Evolutionary conservation across 2,113 vertebrate species (phyloP).

Genomic region (Crypturellus undulatus): DNA sequence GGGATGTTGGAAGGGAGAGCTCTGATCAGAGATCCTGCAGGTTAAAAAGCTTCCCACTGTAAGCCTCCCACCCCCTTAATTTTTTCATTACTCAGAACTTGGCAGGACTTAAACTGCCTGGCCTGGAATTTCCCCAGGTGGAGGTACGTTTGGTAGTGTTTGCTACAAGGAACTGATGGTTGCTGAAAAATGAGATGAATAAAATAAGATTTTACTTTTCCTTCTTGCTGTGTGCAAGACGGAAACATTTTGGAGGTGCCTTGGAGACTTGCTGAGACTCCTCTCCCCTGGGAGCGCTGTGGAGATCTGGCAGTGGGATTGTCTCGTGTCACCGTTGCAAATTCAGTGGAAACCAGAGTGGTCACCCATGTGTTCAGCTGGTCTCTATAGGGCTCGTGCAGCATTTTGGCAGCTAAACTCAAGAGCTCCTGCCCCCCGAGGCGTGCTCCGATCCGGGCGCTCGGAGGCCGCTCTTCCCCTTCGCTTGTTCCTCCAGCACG

Average conservation of each 20-base stretch:
- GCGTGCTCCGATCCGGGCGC: rapidly evolving
- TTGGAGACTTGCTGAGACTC: not conserved
- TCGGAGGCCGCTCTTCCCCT: not conserved
- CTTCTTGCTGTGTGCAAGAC: rapidly evolving
- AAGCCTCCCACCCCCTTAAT: not conserved
- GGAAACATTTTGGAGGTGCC: conserved; percentile 18
- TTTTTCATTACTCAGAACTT: not conserved
- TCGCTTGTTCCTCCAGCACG: not conserved
- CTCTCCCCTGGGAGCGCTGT: not conserved
- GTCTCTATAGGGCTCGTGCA: rapidly evolving
- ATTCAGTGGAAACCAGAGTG: not conserved
- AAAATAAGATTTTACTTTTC: not conserved
- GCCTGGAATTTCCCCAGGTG: not conserved
- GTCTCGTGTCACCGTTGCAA: conserved; percentile 45
- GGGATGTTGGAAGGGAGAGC: not conserved
- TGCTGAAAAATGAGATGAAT: not conserved
- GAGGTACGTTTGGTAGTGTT: conserved; percentile 9
- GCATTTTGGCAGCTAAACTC: not conserved
- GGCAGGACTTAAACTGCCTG: not conserved
- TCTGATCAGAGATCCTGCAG: not conserved
- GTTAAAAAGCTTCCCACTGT: not conserved
- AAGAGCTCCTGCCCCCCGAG: not conserved
- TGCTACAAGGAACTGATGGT: not conserved
- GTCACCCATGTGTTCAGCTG: not conserved
- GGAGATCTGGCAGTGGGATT: conserved; percentile 38